Conservation (phyloP, 2,888 invertebrate species). For the Xylophagus ater region DNA sequence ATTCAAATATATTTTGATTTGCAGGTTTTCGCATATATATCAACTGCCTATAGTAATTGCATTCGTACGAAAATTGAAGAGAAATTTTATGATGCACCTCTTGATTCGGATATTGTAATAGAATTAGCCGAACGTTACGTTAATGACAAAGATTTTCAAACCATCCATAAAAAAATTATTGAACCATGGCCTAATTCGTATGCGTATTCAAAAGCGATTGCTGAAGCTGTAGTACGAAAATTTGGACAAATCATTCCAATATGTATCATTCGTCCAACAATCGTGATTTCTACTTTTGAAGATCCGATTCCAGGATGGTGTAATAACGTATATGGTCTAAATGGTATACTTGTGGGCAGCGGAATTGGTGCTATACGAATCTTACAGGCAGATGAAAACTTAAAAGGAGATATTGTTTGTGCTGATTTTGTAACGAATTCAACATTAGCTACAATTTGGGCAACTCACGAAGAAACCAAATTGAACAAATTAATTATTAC, state of each 20-base stretch:
- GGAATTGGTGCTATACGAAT: slow-evolving; percentile 16
- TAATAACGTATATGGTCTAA: slow-evolving; percentile 10
- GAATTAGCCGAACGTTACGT: slow-evolving; percentile 11
- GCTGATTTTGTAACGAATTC: slow-evolving; percentile 18
- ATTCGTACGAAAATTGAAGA: slow-evolving; percentile 7
- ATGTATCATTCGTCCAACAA: slow-evolving; percentile 17
- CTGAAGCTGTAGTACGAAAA: slow-evolving; percentile 14
- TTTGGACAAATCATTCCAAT: slow-evolving; percentile 12
- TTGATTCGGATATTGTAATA: slow-evolving; percentile 15
- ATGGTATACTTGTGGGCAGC: slow-evolving; percentile 13
- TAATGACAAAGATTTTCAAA: slow-evolving; percentile 6
- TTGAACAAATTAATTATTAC: too few species aligned
- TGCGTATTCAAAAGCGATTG: slow-evolving; percentile 14
- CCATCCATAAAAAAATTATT: slow-evolving; percentile 11
- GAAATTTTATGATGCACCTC: slow-evolving; percentile 12
- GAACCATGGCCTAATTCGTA: slow-evolving; percentile 17
- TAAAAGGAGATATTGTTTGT: slow-evolving; percentile 13
- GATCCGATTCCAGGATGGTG: slow-evolving; percentile 18
- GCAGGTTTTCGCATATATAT: slow-evolving; percentile 15
- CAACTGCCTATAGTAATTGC: slow-evolving; percentile 16
- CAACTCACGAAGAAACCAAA: too few species aligned
- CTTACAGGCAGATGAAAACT: not conserved
- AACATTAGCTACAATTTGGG: slow-evolving; percentile 16
- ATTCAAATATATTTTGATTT: not conserved
- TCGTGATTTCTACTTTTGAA: slow-evolving; percentile 16